Evolutionary conservation across 2,797 vertebrate species (phyloP).

Genomic region (Galago senegalensis): DNA sequence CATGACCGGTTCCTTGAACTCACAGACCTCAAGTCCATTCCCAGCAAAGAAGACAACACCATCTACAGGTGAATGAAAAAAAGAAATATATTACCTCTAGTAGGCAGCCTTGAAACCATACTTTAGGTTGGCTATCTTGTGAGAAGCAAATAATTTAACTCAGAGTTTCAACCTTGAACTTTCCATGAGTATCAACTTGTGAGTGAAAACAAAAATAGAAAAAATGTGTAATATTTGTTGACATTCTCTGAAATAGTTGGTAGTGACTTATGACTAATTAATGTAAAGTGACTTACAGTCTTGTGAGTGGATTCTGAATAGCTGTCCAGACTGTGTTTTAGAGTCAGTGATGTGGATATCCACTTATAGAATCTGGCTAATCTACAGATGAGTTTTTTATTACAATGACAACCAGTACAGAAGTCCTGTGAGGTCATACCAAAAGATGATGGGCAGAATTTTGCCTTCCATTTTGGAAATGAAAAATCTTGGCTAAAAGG

Average conservation of each 20-base stretch:
- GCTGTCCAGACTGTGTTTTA: neutral
- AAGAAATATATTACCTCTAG: neutral
- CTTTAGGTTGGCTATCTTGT: neutral
- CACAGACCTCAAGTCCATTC: slow-evolving; percentile 97
- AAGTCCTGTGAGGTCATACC: neutral
- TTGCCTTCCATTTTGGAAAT: neutral
- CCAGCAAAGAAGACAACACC: slow-evolving; percentile 96
- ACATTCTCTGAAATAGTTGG: neutral
- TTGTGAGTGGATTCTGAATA: neutral
- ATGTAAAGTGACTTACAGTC: neutral
- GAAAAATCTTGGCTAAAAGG: neutral
- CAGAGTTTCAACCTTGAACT: neutral
- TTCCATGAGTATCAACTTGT: neutral
- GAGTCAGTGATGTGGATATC: neutral
- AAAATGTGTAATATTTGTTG: neutral
- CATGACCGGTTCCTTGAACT: slow-evolving; percentile 97
- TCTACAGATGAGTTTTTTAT: neutral
- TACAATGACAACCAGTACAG: neutral
- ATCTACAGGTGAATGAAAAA: slow-evolving; percentile 95
- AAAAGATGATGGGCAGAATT: neutral
- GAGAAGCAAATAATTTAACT: neutral
- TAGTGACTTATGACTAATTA: neutral
- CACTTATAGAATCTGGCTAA: neutral
- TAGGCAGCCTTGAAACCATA: neutral
- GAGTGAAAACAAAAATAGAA: neutral